Percentiles rank a stretch among this genome's conserved stretches.
These are phyloP conservation scores for Ochlodes sylvanus DNA, from an alignment of 2,888 invertebrate species.

Conservation along the genomic window DNA sequence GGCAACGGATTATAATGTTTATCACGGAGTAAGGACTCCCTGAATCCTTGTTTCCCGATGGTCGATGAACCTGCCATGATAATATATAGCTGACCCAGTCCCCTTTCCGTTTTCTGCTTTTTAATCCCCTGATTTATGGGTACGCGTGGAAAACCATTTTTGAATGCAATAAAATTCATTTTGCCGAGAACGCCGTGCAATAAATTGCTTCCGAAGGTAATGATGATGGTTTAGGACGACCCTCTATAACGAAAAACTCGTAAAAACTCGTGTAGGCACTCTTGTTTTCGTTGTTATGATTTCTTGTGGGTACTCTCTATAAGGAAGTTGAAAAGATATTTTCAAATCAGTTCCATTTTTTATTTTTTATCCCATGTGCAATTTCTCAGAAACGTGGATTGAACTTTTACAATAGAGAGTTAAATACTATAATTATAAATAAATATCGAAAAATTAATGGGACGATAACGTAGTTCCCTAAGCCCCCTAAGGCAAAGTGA, in stretches of 20 bases:
- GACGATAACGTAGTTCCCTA: no score
- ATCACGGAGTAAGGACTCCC: constrained; percentile 39
- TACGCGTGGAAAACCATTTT: constrained; percentile 24
- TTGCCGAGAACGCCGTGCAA: constrained; percentile 18
- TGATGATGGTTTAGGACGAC: not conserved
- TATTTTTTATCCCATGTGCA: no score
- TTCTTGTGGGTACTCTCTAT: no score
- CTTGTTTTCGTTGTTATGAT: not conserved
- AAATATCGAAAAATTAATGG: no score
- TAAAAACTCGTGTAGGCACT: not conserved
- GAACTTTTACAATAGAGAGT: no score
- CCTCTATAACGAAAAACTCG: not conserved
- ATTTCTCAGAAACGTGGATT: no score
- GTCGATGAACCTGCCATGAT: constrained; percentile 48
- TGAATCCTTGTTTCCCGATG: constrained; percentile 54
- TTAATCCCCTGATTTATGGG: constrained; percentile 67
- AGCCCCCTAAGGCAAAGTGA: no score
- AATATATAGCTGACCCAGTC: constrained; percentile 62
- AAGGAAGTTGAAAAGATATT: no score
- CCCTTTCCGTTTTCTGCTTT: constrained; percentile 60
- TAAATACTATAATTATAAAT: no score
- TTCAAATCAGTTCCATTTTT: no score
- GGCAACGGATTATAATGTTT: constrained; percentile 34
- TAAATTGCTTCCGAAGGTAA: constrained; percentile 31
- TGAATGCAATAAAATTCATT: constrained; percentile 36